Conservation (phyloP, 2,113 vertebrate species). For the Hypocryptadius cinnamomeus region DNA sequence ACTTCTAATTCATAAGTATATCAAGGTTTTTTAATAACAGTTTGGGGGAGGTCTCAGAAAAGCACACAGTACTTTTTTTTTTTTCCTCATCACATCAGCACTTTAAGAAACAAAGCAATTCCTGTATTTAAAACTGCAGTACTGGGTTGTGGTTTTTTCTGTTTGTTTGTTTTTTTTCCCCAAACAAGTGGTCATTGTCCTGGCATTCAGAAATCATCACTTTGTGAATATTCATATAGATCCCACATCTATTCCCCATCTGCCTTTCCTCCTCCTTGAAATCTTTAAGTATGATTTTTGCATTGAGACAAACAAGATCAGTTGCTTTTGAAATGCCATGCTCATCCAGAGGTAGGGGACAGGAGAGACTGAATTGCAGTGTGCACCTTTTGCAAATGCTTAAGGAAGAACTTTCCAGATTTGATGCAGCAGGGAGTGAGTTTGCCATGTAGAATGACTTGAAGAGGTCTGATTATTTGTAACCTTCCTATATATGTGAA, state of each 20-base stretch:
- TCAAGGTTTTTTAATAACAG: not conserved
- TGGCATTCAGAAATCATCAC: not conserved
- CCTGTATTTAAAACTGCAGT: not conserved
- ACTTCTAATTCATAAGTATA: not conserved
- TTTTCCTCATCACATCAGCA: not conserved
- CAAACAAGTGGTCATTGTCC: not conserved
- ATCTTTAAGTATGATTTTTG: not conserved
- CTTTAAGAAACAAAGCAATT: not conserved
- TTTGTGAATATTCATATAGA: not conserved
- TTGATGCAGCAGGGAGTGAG: not conserved
- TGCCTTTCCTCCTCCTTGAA: not conserved
- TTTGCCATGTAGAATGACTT: not conserved
- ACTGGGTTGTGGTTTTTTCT: not conserved
- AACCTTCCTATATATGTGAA: not conserved
- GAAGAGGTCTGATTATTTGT: not conserved
- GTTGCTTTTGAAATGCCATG: not conserved
- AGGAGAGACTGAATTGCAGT: not conserved
- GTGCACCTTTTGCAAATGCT: not conserved
- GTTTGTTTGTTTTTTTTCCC: not conserved
- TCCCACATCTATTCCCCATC: not conserved
- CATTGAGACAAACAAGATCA: not conserved
- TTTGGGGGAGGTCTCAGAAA: not conserved
- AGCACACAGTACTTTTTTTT: not conserved
- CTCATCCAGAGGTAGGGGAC: not conserved
- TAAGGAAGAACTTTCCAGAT: not conserved